Percentiles rank a stretch among this genome's conserved stretches.
Evolutionary conservation across 1,140 invertebrate species (phyloP).

Genomic region (Papilio polytes): DNA sequence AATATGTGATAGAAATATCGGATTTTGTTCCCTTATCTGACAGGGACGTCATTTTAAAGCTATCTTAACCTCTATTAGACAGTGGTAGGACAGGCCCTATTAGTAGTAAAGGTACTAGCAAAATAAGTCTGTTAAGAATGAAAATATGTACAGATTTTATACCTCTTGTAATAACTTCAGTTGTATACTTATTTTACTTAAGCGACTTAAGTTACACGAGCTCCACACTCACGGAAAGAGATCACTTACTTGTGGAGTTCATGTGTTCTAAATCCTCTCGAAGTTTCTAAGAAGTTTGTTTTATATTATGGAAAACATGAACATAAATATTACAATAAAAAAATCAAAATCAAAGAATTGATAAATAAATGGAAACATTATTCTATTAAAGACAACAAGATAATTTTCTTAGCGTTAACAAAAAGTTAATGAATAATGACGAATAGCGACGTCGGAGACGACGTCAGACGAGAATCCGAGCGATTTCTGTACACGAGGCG

Average conservation of each 20-base stretch:
- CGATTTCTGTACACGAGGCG: conserved; percentile 40
- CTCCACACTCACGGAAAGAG: not conserved
- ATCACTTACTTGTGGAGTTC: conserved; percentile 32
- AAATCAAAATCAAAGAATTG: not conserved
- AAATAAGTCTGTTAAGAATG: too few species aligned
- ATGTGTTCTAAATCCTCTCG: conserved; percentile 14
- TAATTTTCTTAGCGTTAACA: not conserved
- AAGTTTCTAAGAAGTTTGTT: not conserved
- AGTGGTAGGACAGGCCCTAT: too few species aligned
- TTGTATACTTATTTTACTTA: conserved; percentile 23
- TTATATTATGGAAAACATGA: not conserved
- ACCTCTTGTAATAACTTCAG: not conserved
- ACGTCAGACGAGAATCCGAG: conserved; percentile 28
- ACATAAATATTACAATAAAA: not conserved
- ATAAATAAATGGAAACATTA: not conserved
- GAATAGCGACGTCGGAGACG: conserved; percentile 1
- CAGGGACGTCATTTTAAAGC: too few species aligned
- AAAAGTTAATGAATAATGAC: conserved; percentile 28
- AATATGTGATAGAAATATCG: too few species aligned
- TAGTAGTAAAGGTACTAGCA: too few species aligned
- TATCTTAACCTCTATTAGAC: too few species aligned
- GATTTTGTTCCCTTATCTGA: too few species aligned
- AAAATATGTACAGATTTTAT: not conserved
- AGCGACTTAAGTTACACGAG: conserved; percentile 19
- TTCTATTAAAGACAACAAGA: conserved; percentile 4